Conservation (phyloP, 2,888 invertebrate species). For the Lithophane socia region DNA sequence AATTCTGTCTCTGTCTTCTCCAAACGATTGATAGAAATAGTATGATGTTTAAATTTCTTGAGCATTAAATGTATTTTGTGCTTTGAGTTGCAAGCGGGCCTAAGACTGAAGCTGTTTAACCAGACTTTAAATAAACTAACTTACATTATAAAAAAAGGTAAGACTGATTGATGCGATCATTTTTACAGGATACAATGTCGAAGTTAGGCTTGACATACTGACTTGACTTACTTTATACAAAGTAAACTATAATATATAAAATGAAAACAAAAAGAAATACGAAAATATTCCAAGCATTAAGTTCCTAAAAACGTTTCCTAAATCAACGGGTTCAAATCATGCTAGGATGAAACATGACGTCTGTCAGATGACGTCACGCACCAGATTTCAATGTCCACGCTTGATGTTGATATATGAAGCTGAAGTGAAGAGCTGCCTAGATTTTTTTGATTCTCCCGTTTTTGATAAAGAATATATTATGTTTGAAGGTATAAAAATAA, state of each 20-base stretch:
- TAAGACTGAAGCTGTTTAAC: not conserved
- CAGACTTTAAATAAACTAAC: too few relatives aligned
- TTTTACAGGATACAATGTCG: too few relatives aligned
- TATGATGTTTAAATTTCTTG: too few relatives aligned
- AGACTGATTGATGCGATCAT: not conserved
- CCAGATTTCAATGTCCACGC: slow-evolving; percentile 61
- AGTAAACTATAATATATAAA: not conserved
- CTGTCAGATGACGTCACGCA: slow-evolving; percentile 59
- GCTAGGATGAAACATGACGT: slow-evolving; percentile 35
- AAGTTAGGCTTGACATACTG: not conserved
- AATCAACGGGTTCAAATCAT: slow-evolving; percentile 28
- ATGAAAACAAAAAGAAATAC: not conserved
- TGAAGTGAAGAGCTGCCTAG: slow-evolving; percentile 56
- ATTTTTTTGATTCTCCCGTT: slow-evolving; percentile 8
- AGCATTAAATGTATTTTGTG: too few relatives aligned
- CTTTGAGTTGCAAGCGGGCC: too few relatives aligned
- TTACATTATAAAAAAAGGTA: not conserved
- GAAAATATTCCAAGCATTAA: not conserved
- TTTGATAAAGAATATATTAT: not conserved
- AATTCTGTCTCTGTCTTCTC: too few relatives aligned
- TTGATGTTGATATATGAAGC: slow-evolving; percentile 60
- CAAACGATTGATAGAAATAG: too few relatives aligned
- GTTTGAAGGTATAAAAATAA: slow-evolving; percentile 11
- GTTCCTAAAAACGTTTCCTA: slow-evolving; percentile 17
- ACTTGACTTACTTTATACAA: not conserved